phyloP scores from a whole-genome alignment of 2,888 invertebrate genomes.

The Octodonta nipae region DNA sequence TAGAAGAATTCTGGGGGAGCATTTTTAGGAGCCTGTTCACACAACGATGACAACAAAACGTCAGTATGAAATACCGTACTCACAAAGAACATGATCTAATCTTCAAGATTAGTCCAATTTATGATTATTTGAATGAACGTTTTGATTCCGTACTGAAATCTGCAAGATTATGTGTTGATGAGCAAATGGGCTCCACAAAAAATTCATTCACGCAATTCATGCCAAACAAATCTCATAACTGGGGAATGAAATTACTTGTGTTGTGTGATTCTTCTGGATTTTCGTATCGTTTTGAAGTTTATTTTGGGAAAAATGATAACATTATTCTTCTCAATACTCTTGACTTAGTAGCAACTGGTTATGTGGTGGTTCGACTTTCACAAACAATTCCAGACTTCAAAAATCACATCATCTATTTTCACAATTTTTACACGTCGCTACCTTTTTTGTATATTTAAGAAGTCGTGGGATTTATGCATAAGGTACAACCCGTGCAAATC shows the following conservation, averaged over 20 bases:
- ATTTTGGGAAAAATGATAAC: constrained; percentile 3
- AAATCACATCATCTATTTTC: too few species aligned
- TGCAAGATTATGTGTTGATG: constrained; percentile 3
- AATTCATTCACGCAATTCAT: background rate
- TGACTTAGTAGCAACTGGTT: constrained; percentile 3
- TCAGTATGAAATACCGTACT: constrained; percentile 2
- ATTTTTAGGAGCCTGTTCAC: constrained; percentile 2
- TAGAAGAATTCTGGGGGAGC: constrained; percentile 2
- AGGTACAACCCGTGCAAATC: constrained; percentile 3
- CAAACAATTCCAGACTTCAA: too few species aligned
- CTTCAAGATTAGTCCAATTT: constrained; percentile 2
- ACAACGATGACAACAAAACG: constrained; percentile 2
- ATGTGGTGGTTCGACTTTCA: constrained; percentile 2
- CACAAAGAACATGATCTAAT: constrained; percentile 1
- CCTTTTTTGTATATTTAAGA: constrained; percentile 4
- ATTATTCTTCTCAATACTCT: constrained; percentile 1
- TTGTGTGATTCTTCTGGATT: constrained; percentile 2
- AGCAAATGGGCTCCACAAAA: constrained; percentile 4
- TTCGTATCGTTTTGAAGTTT: constrained; percentile 4
- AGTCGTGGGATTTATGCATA: constrained; percentile 4
- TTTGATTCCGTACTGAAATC: constrained; percentile 3
- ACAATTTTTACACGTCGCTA: constrained; percentile 4
- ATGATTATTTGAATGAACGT: constrained; percentile 3
- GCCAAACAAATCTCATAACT: constrained; percentile 3
- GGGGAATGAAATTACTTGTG: constrained; percentile 3